These are phyloP conservation scores for Mnemiopsis leidyi DNA, from an alignment of 37 sponge, comb jelly and placozoan genomes.

Conservation along the genomic window DNA sequence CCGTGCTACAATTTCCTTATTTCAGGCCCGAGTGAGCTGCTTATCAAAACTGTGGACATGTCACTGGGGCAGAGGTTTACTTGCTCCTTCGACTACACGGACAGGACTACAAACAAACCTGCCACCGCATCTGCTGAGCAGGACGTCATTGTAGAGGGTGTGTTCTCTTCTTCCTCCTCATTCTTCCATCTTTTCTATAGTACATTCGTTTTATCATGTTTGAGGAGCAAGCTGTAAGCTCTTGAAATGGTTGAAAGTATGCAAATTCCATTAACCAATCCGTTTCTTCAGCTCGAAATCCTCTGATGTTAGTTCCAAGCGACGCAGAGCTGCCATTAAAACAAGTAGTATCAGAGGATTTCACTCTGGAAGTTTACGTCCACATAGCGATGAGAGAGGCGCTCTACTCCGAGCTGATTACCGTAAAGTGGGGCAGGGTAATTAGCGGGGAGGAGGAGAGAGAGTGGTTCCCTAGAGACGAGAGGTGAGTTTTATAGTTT, in stretches of 20 bases:
- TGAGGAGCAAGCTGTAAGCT: too few relatives aligned
- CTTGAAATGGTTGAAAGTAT: too few relatives aligned
- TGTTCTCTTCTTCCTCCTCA: too few relatives aligned
- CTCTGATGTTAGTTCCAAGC: background rate
- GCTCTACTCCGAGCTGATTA: background rate
- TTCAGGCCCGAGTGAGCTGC: background rate
- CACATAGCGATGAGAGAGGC: background rate
- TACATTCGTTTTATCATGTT: too few relatives aligned
- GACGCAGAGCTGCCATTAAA: background rate
- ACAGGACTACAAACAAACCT: background rate
- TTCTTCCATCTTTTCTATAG: too few relatives aligned
- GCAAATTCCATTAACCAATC: too few relatives aligned
- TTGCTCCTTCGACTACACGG: constrained; percentile 1
- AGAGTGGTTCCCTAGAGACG: background rate
- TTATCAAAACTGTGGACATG: constrained; percentile 35
- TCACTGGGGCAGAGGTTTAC: background rate
- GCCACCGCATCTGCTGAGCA: background rate
- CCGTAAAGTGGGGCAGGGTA: background rate
- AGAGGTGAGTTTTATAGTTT: too few relatives aligned
- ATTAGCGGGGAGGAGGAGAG: background rate
- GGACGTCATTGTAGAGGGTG: constrained; percentile 38
- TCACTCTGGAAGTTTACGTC: background rate
- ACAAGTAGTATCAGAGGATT: background rate
- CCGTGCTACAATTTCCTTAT: too few relatives aligned
- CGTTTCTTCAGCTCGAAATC: background rate